Percentiles rank a stretch among this genome's conserved stretches.
Evolutionary conservation across 2,888 invertebrate species (phyloP).

Genomic region (Phortica okadai): DNA sequence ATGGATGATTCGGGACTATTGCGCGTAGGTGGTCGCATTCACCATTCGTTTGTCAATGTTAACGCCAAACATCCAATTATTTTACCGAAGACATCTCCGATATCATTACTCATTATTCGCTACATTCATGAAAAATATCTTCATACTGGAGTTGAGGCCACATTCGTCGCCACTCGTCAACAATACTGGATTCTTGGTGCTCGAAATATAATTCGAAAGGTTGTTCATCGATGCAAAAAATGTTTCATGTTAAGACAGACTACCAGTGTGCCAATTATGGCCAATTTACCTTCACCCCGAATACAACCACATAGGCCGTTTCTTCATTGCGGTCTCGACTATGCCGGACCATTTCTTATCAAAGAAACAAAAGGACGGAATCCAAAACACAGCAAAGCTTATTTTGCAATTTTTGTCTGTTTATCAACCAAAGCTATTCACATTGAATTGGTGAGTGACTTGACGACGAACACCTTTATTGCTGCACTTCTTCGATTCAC

Average conservation of each 20-base stretch:
- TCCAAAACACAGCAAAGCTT: slow-evolving; percentile 30
- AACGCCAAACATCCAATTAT: slow-evolving; percentile 37
- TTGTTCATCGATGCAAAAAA: slow-evolving; percentile 30
- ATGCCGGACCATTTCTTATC: slow-evolving; percentile 39
- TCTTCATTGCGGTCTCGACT: slow-evolving; percentile 35
- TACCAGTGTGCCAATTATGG: slow-evolving; percentile 38
- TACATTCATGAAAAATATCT: slow-evolving; percentile 33
- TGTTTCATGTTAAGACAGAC: slow-evolving; percentile 43
- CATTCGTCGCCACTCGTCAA: slow-evolving; percentile 31
- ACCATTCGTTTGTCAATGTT: slow-evolving; percentile 11
- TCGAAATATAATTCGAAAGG: slow-evolving; percentile 36
- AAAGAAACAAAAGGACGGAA: slow-evolving; percentile 30
- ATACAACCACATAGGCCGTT: slow-evolving; percentile 31
- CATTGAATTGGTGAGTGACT: slow-evolving; percentile 38
- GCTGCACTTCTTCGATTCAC: slow-evolving; percentile 33
- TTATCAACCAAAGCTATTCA: no score
- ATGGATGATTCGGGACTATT: neutral
- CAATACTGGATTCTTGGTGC: slow-evolving; percentile 43
- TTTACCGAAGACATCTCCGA: slow-evolving; percentile 22
- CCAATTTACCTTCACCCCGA: slow-evolving; percentile 32
- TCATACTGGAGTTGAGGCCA: slow-evolving; percentile 37
- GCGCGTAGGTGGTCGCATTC: slow-evolving; percentile 12
- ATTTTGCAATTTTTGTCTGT: no score
- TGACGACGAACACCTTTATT: slow-evolving; percentile 33
- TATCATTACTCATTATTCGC: slow-evolving; percentile 32